A percentile compares a stretch with the other conserved stretches of the same genome.
phyloP scores from a whole-genome alignment of 2,888 invertebrate species.

The Argyresthia albistria region DNA sequence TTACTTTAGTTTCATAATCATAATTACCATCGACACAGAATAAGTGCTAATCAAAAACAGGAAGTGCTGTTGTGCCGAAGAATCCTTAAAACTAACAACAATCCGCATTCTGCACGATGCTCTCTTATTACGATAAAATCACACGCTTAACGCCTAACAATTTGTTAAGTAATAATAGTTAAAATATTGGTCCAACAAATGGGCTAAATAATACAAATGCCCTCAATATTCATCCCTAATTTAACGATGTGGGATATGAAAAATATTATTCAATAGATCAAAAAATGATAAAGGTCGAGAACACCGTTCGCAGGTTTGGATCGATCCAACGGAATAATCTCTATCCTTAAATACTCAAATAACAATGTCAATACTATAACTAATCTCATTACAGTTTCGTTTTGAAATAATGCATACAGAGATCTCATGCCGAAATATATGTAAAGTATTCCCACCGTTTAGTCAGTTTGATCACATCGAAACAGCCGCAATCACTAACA shows the following conservation, averaged over 20 bases:
- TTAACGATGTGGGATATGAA: conserved; percentile 71
- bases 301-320: conserved; percentile 53
- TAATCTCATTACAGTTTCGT: conserved; percentile 70
- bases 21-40: conserved; percentile 70
- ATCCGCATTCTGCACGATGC: conserved; percentile 57
- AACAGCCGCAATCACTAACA: conserved; percentile 50
- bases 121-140: conserved; percentile 71
- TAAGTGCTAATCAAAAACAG: conserved; percentile 73
- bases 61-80: conserved; percentile 72
- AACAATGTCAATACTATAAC: conserved; percentile 71
- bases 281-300: conserved; percentile 70
- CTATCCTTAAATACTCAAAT: conserved; percentile 63
- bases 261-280: conserved; percentile 71
- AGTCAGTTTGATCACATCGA: conserved; percentile 56
- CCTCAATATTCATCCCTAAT: conserved; percentile 73
- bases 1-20: conserved; percentile 66
- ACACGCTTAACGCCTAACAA: conserved; percentile 73
- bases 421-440: conserved; percentile 53
- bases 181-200: conserved; percentile 74
- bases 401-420: conserved; percentile 62
- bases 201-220: conserved; percentile 74
- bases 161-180: conserved; percentile 72
- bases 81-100: conserved; percentile 71
- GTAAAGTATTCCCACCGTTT: conserved; percentile 41
- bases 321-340: conserved; percentile 63